phyloP scores from a whole-genome alignment of 1,140 invertebrate species.

The Epicauta chinensis region DNA sequence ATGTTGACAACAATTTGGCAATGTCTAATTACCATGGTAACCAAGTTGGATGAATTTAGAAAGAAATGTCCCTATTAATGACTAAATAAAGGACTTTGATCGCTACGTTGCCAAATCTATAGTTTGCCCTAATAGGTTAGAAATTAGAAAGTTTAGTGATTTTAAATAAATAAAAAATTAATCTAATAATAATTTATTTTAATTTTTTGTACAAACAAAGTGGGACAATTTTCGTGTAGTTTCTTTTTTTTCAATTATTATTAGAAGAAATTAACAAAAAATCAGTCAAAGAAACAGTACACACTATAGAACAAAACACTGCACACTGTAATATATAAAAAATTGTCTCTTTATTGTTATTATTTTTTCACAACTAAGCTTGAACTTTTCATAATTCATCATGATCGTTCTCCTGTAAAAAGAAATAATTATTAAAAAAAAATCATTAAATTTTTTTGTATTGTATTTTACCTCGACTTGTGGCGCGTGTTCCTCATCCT shows the following conservation, averaged over 20 bases:
- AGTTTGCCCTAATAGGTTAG: no score
- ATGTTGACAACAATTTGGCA: no score
- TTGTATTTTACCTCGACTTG: conserved; percentile 46
- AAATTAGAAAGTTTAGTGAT: no score
- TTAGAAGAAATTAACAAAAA: conserved; percentile 36
- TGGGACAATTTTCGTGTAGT: conserved; percentile 14
- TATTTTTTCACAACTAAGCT: conserved; percentile 12
- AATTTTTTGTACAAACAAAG: conserved; percentile 25
- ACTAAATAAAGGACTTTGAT: no score
- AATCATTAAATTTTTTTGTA: no score
- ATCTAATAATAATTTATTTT: conserved; percentile 25
- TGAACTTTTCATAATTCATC: conserved; percentile 42
- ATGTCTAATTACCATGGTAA: no score
- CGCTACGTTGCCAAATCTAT: no score
- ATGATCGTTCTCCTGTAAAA: conserved; percentile 41
- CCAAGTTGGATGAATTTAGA: no score
- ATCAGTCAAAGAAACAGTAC: conserved; percentile 39
- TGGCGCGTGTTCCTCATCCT: conserved; percentile 46
- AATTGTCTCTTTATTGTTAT: conserved; percentile 31
- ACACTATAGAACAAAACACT: conserved; percentile 40
- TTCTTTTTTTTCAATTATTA: conserved; percentile 21
- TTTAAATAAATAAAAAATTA: no score
- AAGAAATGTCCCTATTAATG: no score
- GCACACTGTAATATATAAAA: conserved; percentile 41
- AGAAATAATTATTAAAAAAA: conserved; percentile 23